Conservation (phyloP, 2,797 vertebrate genomes). For the Glyptemys insculpta region DNA sequence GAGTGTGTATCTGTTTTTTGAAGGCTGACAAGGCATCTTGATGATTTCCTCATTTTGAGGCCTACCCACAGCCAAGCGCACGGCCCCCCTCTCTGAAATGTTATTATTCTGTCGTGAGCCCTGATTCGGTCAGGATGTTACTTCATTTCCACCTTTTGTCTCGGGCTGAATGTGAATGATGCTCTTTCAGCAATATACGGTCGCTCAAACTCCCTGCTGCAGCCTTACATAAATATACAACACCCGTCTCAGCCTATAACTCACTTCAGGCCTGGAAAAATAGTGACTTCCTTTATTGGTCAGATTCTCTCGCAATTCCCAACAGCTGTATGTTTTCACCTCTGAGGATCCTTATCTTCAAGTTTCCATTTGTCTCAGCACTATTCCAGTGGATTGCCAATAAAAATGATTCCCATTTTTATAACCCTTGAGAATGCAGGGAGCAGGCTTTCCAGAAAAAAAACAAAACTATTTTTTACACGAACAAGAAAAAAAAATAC, state of each 20-base stretch:
- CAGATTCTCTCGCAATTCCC: conserved; percentile 91
- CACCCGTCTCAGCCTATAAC: conserved; percentile 91
- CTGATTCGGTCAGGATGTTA: conserved; percentile 95
- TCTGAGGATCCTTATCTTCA: conserved; percentile 90
- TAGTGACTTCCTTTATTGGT: conserved; percentile 99
- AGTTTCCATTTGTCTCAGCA: conserved; percentile 89
- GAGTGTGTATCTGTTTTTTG: conserved; percentile 77
- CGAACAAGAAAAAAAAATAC: neutral
- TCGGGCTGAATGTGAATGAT: conserved; percentile 93
- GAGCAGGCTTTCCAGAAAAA: conserved; percentile 69
- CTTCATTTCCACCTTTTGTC: conserved; percentile 99
- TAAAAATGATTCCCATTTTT: conserved; percentile 89
- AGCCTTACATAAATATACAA: conserved; percentile 98
- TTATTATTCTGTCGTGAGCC: conserved; percentile 99
- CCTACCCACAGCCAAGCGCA: conserved; percentile 68
- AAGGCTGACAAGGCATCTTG: conserved; percentile 88
- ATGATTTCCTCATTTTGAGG: conserved; percentile 93
- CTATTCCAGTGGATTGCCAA: conserved; percentile 87
- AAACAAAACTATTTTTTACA: conserved; percentile 42
- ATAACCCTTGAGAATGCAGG: conserved; percentile 84
- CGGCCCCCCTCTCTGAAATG: conserved; percentile 85
- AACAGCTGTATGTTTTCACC: conserved; percentile 89
- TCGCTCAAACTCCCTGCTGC: conserved; percentile 92
- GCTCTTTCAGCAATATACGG: conserved; percentile 99
- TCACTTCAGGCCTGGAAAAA: conserved; percentile 95